A percentile compares a stretch with the other conserved stretches of the same genome.
phyloP scores from a whole-genome alignment of 2,113 vertebrate species.

The Megaceryle maxima region DNA sequence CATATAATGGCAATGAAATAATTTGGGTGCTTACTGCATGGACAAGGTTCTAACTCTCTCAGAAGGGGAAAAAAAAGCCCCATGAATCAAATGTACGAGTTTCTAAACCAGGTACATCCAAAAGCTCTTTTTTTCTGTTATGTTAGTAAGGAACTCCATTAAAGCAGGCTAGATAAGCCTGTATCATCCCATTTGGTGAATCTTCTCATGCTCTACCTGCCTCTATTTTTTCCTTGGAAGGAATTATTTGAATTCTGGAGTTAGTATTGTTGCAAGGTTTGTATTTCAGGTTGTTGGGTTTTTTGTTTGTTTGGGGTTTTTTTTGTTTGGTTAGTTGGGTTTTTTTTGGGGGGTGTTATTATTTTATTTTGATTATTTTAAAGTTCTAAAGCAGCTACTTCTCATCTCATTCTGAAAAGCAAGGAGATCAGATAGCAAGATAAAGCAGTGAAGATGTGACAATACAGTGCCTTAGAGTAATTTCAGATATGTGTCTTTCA shows the following conservation, averaged over 20 bases:
- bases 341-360: no score
- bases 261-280: not conserved
- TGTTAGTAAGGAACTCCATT: not conserved
- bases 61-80: not conserved
- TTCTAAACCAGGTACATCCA: not conserved
- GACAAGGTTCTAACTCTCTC: not conserved
- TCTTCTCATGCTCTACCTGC: not conserved
- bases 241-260: not conserved
- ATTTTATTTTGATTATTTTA: no score
- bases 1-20: not conserved
- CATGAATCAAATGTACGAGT: not conserved
- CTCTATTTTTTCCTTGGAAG: not conserved
- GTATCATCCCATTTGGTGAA: not conserved
- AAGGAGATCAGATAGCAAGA: not conserved
- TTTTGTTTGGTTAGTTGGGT: not conserved
- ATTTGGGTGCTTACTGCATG: not conserved
- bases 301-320: not conserved
- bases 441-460: not conserved
- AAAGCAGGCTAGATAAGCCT: not conserved
- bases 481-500: not conserved
- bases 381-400: not conserved
- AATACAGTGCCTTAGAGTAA: not conserved
- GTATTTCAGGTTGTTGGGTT: not conserved
- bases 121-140: not conserved
- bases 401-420: not conserved